Base-by-base conservation (phyloP, 1,140 invertebrate species). In the Galleria mellonella region DNA sequence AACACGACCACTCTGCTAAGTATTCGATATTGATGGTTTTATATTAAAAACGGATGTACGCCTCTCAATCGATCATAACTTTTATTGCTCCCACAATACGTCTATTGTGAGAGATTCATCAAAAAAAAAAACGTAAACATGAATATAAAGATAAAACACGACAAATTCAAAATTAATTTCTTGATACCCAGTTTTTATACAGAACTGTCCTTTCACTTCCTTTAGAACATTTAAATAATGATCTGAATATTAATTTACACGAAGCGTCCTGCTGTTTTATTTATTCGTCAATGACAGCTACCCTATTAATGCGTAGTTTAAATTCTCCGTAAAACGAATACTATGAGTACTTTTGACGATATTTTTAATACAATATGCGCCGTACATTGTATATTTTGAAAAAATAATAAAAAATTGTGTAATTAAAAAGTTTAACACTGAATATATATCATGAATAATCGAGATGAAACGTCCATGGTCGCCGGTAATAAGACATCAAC, bases 401-500 rank as follows among this genome's bases (percentile, higher is more conserved):
- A 60, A 45, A 52, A 47, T 8, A 13, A 37, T 28, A 7, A 35
- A 43, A 40, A 46, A 46, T 17, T 30, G 8, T 32, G 42, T 67
- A 72, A 72, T 74, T 63, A 71, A 72, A 71, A 73, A 42, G 38
- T 58, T 75, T 72, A 69, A 62, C 64, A 55, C 64, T 71, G 63
- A 66, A 79, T 78, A 72, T 73, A 69, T 74, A 65, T 69, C 62
- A 68, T 40, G 49, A 47, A 62, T 73, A 74, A 68, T 62, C 61
- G 52, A 67, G 60, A 58, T 43, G 55, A 55, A 47, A 58, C 55
- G 50, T 59, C 62, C 67, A 72, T 72, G 54, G 55, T 43, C 50
- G 45, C 35, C 42, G 30, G 61, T 78, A 82, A 76, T 76, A 82
- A 84, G 72, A 81, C 77, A 81, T 84, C 72, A 75, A 69, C 62